phyloP scores from a whole-genome alignment of 1,140 invertebrate species.

The Drosophila punjabiensis region DNA sequence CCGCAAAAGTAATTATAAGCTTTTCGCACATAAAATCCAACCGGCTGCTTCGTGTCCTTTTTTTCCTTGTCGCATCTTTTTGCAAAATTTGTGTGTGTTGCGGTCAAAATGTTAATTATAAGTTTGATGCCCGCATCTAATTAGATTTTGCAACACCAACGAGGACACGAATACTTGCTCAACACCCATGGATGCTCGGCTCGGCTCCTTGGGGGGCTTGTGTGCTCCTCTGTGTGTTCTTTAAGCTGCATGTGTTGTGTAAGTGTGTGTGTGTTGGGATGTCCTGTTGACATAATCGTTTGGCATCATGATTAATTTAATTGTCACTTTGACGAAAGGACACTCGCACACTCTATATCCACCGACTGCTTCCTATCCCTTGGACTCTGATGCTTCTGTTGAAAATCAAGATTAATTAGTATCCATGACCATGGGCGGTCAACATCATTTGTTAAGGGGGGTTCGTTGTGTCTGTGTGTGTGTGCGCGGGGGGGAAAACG shows the following conservation, averaged over 20 bases:
- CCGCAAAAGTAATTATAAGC: slow-evolving; percentile 78
- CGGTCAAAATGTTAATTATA: slow-evolving; percentile 82
- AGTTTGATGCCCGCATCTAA: slow-evolving; percentile 71
- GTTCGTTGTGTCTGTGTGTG: not conserved
- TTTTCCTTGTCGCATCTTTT: slow-evolving; percentile 21
- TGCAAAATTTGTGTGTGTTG: slow-evolving; percentile 52
- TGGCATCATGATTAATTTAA: slow-evolving; percentile 82
- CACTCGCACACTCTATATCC: slow-evolving; percentile 12
- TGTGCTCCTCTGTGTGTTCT: not conserved
- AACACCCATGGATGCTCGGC: slow-evolving; percentile 3
- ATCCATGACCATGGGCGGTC: slow-evolving; percentile 74
- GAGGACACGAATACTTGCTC: slow-evolving; percentile 14
- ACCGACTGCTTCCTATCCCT: slow-evolving; percentile 8
- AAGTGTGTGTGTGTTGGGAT: slow-evolving; percentile 19
- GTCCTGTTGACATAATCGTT: slow-evolving; percentile 82
- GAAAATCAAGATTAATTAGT: slow-evolving; percentile 83
- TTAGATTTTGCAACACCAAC: slow-evolving; percentile 60
- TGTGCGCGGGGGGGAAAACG: not conserved
- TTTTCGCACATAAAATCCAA: slow-evolving; percentile 40
- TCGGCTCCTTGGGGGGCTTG: slow-evolving; percentile 21
- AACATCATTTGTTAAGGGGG: slow-evolving; percentile 73
- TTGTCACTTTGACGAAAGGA: slow-evolving; percentile 79
- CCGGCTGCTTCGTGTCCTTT: slow-evolving; percentile 20
- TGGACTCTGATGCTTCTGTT: slow-evolving; percentile 18
- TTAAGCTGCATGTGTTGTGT: slow-evolving; percentile 17